Conservation (phyloP, 2,113 vertebrate species). For the Cathartes aura region DNA sequence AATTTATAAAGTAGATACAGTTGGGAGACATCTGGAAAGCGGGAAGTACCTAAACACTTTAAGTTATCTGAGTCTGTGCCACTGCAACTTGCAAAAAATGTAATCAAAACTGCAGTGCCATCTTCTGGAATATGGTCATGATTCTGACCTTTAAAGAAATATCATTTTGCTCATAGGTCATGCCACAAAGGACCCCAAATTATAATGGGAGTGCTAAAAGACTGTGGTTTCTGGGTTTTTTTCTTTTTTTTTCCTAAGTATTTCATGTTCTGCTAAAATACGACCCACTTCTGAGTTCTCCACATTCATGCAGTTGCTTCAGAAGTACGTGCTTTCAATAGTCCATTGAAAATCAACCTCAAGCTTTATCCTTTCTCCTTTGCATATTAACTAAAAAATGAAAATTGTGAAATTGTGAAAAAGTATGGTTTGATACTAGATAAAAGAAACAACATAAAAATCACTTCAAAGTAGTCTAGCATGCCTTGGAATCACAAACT, state of each 20-base stretch:
- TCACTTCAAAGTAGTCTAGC: neutral
- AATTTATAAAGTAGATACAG: neutral
- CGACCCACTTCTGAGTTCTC: neutral
- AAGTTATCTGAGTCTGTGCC: neutral
- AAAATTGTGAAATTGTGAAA: neutral
- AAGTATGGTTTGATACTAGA: neutral
- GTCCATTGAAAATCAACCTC: neutral
- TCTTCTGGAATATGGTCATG: neutral
- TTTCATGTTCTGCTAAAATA: neutral
- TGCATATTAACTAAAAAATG: neutral
- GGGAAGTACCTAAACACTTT: neutral
- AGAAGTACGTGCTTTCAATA: neutral
- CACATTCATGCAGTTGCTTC: neutral
- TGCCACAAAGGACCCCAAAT: neutral
- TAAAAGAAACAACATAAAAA: neutral
- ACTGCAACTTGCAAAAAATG: neutral
- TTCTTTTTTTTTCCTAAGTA: neutral
- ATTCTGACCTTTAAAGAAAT: neutral
- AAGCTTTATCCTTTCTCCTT: neutral
- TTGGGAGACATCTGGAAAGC: neutral
- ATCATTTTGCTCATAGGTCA: neutral
- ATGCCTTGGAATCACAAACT: neutral
- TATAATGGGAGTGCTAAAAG: neutral
- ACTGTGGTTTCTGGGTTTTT: fast-evolving
- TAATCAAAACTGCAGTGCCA: constrained; percentile 10